phyloP scores from a whole-genome alignment of 1,140 invertebrate species.

The Cydia pomonella region DNA sequence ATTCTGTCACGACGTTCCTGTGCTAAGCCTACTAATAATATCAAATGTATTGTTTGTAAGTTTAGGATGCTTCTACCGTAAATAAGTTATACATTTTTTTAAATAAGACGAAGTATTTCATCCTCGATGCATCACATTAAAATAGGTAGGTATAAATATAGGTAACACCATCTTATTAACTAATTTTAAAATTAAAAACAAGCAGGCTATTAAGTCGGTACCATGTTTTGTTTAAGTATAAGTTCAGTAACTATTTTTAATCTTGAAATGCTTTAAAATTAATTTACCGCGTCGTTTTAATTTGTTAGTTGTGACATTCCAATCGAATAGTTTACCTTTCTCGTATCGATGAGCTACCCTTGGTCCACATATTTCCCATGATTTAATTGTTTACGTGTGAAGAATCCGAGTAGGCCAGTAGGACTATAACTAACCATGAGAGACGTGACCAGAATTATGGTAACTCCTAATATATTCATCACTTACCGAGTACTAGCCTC shows the following conservation, averaged over 20 bases:
- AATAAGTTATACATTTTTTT: too few relatives aligned
- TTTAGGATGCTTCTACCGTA: too few relatives aligned
- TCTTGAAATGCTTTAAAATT: not conserved
- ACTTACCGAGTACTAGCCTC: not conserved
- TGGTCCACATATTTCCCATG: conserved; percentile 18
- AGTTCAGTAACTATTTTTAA: not conserved
- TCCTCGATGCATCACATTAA: too few relatives aligned
- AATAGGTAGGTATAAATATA: too few relatives aligned
- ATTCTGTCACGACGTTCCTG: too few relatives aligned
- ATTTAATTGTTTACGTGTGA: conserved; percentile 31
- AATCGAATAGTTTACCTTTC: not conserved
- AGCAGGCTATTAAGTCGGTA: too few relatives aligned
- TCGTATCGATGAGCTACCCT: not conserved
- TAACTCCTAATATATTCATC: not conserved
- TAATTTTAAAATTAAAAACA: not conserved
- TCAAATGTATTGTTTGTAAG: too few relatives aligned
- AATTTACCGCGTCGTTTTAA: not conserved
- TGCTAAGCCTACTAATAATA: too few relatives aligned
- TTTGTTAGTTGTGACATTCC: not conserved
- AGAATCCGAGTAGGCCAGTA: not conserved
- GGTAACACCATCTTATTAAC: too few relatives aligned
- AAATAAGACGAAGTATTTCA: too few relatives aligned
- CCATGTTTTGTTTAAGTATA: too few relatives aligned
- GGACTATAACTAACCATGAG: conserved; percentile 14
- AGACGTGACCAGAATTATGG: conserved; percentile 6